A percentile compares a stretch with the other conserved stretches of the same genome.
Conservation (phyloP, 2,113 vertebrate species). For the Pseudopodoces humilis region DNA sequence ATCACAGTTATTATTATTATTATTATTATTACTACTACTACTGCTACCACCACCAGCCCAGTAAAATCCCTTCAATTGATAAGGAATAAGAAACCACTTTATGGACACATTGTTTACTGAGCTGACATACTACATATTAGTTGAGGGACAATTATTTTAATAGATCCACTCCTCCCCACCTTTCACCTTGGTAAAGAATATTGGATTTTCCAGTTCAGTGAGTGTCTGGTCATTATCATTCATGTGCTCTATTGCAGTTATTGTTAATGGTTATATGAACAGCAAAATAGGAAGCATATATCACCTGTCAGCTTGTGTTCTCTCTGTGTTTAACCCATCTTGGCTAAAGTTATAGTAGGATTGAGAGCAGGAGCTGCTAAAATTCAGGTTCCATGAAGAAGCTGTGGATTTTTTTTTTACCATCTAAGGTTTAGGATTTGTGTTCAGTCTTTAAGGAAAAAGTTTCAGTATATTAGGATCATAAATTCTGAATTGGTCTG, state of each 20-base stretch:
- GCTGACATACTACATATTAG: not conserved
- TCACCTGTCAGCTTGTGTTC: not conserved
- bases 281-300: not conserved
- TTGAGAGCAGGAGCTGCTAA: not conserved
- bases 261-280: constrained; percentile 5
- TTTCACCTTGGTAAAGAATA: not conserved
- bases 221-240: not conserved
- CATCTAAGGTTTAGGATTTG: not conserved
- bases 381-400: not conserved
- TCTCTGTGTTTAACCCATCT: not conserved
- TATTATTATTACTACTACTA: not conserved
- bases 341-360: not conserved
- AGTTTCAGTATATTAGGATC: not conserved
- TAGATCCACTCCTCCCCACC: not conserved
- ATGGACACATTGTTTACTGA: not conserved
- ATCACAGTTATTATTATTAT: not conserved
- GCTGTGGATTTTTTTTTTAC: not conserved
- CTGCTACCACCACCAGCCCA: constrained; percentile 4
- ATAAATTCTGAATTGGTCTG: not conserved
- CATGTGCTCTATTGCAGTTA: not conserved
- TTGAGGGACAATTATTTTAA: not conserved
- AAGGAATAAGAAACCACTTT: not conserved
- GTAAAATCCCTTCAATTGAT: not conserved
- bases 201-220: not conserved
- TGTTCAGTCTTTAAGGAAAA: not conserved